Evolutionary conservation across 2,113 vertebrate genomes (phyloP).

Genomic region (Marmota flaviventris): DNA sequence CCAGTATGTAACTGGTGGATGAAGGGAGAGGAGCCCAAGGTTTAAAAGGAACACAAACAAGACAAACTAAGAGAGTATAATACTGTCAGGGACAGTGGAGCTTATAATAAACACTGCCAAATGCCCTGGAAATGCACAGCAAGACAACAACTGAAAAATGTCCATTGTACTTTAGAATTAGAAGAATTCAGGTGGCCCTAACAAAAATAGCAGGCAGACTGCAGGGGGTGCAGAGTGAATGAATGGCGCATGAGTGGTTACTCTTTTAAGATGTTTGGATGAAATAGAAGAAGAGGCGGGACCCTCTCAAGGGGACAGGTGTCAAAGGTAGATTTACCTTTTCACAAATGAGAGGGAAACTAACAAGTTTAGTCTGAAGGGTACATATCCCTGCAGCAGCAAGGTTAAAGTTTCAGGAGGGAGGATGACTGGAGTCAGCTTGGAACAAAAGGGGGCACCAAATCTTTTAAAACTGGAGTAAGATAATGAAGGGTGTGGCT

Average conservation of each 20-base stretch:
- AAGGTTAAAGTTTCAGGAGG: neutral
- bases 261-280: neutral
- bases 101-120: neutral
- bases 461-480: neutral
- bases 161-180: neutral
- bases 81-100: neutral
- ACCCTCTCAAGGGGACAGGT: neutral
- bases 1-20: neutral
- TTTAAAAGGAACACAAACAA: slow-evolving; percentile 34
- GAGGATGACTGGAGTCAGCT: neutral
- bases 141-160: neutral
- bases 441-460: neutral
- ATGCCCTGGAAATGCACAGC: neutral
- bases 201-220: neutral
- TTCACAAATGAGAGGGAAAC: neutral
- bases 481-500: neutral
- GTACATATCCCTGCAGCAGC: rapidly evolving
- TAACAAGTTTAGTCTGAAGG: neutral
- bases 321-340: neutral
- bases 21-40: neutral
- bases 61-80: neutral
- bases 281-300: neutral
- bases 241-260: neutral
- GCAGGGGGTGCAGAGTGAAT: neutral
- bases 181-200: neutral